These are phyloP conservation scores for Mobula hypostoma DNA, from an alignment of 2,113 vertebrate species.

Conservation along the genomic window DNA sequence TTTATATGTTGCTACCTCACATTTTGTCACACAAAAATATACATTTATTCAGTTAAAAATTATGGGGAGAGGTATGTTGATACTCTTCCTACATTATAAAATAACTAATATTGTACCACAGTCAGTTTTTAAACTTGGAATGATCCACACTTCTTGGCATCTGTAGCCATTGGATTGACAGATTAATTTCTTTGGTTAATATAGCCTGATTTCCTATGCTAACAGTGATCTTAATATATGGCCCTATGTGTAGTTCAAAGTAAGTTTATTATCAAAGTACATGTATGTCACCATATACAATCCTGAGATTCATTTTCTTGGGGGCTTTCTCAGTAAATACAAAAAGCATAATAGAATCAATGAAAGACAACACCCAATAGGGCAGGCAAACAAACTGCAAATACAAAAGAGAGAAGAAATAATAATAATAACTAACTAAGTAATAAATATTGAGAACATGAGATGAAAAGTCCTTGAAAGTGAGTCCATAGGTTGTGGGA, in stretches of 20 bases:
- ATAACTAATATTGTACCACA: neutral
- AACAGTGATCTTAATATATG: neutral
- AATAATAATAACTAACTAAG: too few species aligned
- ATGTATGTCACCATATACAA: too few species aligned
- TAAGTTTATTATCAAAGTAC: too few species aligned
- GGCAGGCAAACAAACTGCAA: too few species aligned
- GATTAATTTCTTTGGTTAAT: neutral
- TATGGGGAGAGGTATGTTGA: neutral
- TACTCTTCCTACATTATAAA: neutral
- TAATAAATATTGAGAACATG: too few species aligned
- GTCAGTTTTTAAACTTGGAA: neutral
- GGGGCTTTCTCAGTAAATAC: too few species aligned
- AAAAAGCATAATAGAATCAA: too few species aligned
- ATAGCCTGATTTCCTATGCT: neutral
- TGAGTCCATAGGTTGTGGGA: too few species aligned
- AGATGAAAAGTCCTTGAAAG: too few species aligned
- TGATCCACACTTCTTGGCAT: neutral
- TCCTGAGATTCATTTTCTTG: too few species aligned
- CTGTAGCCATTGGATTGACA: neutral
- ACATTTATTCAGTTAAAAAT: neutral
- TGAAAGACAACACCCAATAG: too few species aligned
- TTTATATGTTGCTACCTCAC: neutral
- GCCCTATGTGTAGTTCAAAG: neutral
- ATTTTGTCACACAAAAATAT: neutral
- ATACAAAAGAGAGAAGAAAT: too few species aligned